Conservation (phyloP, 1,140 invertebrate species). For the Lepidostoma basale region DNA sequence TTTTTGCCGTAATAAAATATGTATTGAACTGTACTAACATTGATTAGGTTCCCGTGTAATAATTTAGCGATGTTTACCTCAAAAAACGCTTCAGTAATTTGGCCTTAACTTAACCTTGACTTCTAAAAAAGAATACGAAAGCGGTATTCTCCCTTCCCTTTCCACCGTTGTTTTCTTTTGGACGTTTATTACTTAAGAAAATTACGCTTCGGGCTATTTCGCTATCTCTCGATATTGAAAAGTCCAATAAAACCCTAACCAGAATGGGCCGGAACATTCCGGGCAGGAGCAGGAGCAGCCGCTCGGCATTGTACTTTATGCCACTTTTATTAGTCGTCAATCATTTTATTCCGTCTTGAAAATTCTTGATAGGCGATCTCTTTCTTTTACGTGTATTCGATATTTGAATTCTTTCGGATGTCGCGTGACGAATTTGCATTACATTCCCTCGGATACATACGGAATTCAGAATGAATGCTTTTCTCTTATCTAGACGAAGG, state of each 20-base stretch:
- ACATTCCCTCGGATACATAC: not conserved
- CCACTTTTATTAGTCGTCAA: conserved; percentile 20
- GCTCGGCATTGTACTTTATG: not conserved
- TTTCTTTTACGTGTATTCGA: not conserved
- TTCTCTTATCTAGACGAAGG: conserved; percentile 1
- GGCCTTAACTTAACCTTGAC: conserved; percentile 17
- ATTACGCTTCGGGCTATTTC: not conserved
- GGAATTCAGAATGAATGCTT: not conserved
- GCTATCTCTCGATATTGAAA: conserved; percentile 1
- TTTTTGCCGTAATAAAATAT: not conserved
- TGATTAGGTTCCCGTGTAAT: not conserved
- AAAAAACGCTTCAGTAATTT: not conserved
- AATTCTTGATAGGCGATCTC: not conserved
- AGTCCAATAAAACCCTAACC: not conserved
- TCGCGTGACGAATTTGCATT: conserved; percentile 24
- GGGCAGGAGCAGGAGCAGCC: too few species aligned
- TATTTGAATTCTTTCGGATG: conserved; percentile 11
- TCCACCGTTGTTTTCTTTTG: not conserved
- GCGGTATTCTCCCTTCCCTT: too few species aligned
- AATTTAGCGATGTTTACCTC: not conserved
- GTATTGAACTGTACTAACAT: not conserved
- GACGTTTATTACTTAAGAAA: not conserved
- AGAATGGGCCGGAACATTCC: too few species aligned
- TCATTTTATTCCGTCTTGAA: not conserved
- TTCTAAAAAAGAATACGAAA: not conserved